Conservation (phyloP, 2,888 invertebrate species). For the Aphodius sticticus region DNA sequence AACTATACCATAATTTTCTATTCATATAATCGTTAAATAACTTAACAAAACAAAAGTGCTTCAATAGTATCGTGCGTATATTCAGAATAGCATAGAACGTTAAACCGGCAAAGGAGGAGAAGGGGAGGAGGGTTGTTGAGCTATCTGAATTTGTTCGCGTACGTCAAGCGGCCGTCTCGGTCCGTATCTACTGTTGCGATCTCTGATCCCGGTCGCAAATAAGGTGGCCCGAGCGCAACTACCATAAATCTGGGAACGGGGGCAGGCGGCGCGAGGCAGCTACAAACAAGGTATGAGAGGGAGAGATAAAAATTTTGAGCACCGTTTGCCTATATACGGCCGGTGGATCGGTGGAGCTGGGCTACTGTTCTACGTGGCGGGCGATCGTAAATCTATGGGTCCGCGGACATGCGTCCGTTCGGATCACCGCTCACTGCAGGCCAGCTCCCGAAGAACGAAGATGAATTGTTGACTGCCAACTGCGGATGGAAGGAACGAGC, state of each 20-base stretch:
- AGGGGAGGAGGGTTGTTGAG: background rate
- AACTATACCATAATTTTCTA: too few species aligned
- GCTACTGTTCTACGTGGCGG: slow-evolving; percentile 41
- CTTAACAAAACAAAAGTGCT: too few species aligned
- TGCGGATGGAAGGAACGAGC: slow-evolving; percentile 11
- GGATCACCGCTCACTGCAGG: slow-evolving; percentile 39
- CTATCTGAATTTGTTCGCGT: slow-evolving; percentile 16
- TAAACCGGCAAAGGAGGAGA: background rate
- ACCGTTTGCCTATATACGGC: slow-evolving; percentile 43
- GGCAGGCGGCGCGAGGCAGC: slow-evolving; percentile 50
- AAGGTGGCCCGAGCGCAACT: slow-evolving; percentile 14
- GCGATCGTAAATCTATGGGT: slow-evolving; percentile 53
- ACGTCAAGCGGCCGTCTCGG: slow-evolving; percentile 10
- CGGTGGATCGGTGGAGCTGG: background rate
- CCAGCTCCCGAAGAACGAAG: slow-evolving; percentile 37
- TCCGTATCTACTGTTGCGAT: slow-evolving; percentile 4
- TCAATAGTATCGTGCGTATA: background rate
- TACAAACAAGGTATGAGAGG: slow-evolving; percentile 59
- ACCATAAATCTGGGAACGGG: slow-evolving; percentile 14
- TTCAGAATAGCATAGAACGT: background rate
- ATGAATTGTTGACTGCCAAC: slow-evolving; percentile 36
- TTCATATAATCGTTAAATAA: too few species aligned
- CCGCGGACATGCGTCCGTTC: slow-evolving; percentile 30
- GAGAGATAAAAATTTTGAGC: slow-evolving; percentile 62
- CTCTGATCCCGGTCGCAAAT: slow-evolving; percentile 21